Evolutionary conservation across 2,888 invertebrate genomes (phyloP), one percentile per base, ranked within the genome.

Genomic region (Acrocyrtus sp.): DNA sequence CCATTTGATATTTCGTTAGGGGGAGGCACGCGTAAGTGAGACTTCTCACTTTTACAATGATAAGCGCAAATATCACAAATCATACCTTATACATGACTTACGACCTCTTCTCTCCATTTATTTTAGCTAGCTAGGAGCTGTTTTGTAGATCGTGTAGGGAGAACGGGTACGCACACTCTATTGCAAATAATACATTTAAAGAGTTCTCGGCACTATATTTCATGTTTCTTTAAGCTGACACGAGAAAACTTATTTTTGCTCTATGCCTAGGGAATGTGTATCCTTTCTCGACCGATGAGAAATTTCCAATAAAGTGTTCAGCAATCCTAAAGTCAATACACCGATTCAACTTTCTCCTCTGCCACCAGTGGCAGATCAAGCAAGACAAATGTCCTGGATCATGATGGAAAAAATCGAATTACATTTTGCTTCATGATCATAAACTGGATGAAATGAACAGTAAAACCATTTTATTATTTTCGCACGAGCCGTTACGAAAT

Each of bases 1-100:
- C 67, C 67, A 67, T 67, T 67, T 67, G 26, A 48, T 29, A 66
- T 24, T 39, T n/a, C n/a, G n/a, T n/a, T n/a, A n/a, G n/a, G n/a
- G n/a, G n/a, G n/a, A n/a, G n/a, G n/a, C n/a, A n/a, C n/a, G 27
- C 29, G 39, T 47, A 12, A 34, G 34, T 34, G 34, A 34, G 34
- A 8, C 34, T 34, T 34, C 34, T 8, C 34, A 8, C 12, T 5
- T 34, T 5, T 34, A 34, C 34, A 56, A 47, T 29, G 34, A 43
- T 47, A 5, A 26, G 43, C 29, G 43, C 45, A 22, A 58, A 26
- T 51, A 34, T 43, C 51, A 67, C 67, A 50, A 58, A 67, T 43
- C 57, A 65, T 54, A 60, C n/a, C 29, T n/a, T n/a, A 12, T 8
- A 12, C 34, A 34, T 34, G 34, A 34, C 12, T 34, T 12, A 34